Evolutionary conservation across 2,113 vertebrate genomes (phyloP).

Genomic region (Odontophorus gujanensis): DNA sequence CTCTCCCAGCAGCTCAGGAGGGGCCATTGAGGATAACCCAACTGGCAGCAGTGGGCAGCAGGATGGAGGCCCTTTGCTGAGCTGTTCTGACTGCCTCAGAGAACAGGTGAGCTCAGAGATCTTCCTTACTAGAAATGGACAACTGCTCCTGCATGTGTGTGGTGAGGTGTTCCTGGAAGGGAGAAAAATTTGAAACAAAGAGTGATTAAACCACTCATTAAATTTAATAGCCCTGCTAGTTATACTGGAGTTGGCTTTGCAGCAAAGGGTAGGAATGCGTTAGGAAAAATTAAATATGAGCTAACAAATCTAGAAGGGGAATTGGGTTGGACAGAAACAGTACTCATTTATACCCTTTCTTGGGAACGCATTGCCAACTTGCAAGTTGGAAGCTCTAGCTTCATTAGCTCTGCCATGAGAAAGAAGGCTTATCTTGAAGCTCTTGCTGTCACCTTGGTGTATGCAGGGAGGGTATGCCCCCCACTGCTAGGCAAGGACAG

Average conservation of each 20-base stretch:
- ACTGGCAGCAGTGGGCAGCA: not conserved
- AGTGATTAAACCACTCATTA: not conserved
- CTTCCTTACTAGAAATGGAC: not conserved
- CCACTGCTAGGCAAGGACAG: not conserved
- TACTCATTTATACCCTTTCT: not conserved
- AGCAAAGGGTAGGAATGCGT: not conserved
- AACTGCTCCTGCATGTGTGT: accelerated
- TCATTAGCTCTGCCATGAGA: not conserved
- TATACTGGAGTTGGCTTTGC: not conserved
- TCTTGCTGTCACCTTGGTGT: not conserved
- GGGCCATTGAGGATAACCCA: not conserved
- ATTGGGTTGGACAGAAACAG: not conserved
- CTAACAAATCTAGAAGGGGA: not conserved
- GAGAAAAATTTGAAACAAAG: not conserved
- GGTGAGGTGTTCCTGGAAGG: not conserved
- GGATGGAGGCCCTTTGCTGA: accelerated
- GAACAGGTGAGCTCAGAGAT: not conserved
- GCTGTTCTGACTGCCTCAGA: not conserved
- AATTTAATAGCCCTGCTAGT: not conserved
- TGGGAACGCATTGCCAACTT: not conserved
- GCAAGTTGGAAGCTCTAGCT: not conserved
- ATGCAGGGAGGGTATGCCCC: not conserved
- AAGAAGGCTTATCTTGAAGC: not conserved
- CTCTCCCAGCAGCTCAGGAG: not conserved
- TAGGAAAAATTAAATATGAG: not conserved